Conservation (phyloP, 2,888 invertebrate species). For the Mimumesa dahlbomi region DNA sequence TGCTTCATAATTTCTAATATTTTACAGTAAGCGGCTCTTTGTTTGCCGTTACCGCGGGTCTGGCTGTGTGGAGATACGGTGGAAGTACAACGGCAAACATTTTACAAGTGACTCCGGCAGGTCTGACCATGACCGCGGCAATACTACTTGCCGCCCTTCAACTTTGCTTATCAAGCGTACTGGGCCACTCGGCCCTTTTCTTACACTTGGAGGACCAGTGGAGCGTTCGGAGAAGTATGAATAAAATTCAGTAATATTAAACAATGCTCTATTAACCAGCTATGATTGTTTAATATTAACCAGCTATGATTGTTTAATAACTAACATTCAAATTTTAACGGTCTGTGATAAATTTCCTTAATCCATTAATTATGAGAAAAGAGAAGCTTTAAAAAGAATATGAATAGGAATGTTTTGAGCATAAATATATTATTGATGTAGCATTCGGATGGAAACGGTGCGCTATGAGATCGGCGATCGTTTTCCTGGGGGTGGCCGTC, state of each 20-base stretch:
- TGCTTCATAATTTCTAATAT: too few relatives aligned
- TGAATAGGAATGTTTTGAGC: not conserved
- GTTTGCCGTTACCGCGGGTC: conserved; percentile 84
- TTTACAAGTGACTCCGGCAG: conserved; percentile 86
- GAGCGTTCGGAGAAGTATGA: conserved; percentile 86
- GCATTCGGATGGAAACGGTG: conserved; percentile 89
- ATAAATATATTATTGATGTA: conserved; percentile 80
- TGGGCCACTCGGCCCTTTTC: conserved; percentile 90
- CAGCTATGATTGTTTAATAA: too few relatives aligned
- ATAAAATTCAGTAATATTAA: too few relatives aligned
- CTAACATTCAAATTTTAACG: not conserved
- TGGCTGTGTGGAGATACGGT: conserved; percentile 86
- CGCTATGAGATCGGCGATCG: conserved; percentile 86
- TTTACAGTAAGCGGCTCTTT: conserved; percentile 83
- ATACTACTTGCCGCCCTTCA: conserved; percentile 89
- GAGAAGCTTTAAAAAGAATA: not conserved
- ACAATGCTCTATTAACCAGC: too few relatives aligned
- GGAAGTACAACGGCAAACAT: conserved; percentile 84
- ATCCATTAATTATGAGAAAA: too few relatives aligned
- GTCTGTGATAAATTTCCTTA: too few relatives aligned
- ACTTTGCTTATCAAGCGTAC: conserved; percentile 88
- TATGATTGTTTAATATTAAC: too few relatives aligned
- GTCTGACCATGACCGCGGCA: conserved; percentile 84
- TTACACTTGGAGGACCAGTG: conserved; percentile 91
- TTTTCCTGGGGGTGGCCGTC: conserved; percentile 87